Percentiles rank a stretch among this genome's conserved stretches.
These are phyloP conservation scores for Heliopora coerulea DNA, from an alignment of 92 coral and sea anemone species.

Conservation along the genomic window DNA sequence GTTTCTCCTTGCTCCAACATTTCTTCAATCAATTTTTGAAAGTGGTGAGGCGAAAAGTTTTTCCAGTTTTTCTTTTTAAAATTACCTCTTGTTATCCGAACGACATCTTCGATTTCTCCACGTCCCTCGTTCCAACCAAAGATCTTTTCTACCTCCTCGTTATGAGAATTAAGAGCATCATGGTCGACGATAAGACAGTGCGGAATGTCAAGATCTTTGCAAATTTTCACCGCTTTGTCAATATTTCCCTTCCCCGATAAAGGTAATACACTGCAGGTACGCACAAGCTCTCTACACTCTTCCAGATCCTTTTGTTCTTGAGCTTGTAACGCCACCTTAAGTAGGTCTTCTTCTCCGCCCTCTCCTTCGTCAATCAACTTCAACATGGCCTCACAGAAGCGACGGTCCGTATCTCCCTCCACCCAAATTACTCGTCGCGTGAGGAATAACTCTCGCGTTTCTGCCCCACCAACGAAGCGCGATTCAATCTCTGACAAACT, in stretches of 20 bases:
- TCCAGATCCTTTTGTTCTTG: conserved; percentile 55
- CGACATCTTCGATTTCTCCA: conserved; percentile 86
- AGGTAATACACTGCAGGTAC: conserved; percentile 69
- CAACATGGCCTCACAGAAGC: conserved; percentile 69
- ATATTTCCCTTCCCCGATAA: conserved; percentile 72
- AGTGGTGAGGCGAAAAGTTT: conserved; percentile 54
- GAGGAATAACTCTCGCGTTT: conserved; percentile 80
- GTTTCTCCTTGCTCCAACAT: conserved; percentile 54
- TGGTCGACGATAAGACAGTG: conserved; percentile 70
- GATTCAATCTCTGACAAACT: conserved; percentile 65
- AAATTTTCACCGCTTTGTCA: conserved; percentile 68
- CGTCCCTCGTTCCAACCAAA: conserved; percentile 71
- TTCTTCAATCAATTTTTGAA: conserved; percentile 56
- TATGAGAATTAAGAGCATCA: conserved; percentile 64
- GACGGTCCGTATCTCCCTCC: conserved; percentile 83
- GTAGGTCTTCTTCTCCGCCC: too few relatives aligned
- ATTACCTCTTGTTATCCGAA: conserved; percentile 66
- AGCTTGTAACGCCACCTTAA: too few relatives aligned
- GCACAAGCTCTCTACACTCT: conserved; percentile 61
- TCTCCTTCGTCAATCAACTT: conserved; percentile 71
- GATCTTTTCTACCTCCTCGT: conserved; percentile 56
- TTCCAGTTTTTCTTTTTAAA: conserved; percentile 83
- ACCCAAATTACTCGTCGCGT: conserved; percentile 75
- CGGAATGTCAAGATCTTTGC: conserved; percentile 70
- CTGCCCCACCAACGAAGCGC: conserved; percentile 74